These are phyloP conservation scores for Cephalopholis sonnerati DNA, from an alignment of 2,113 vertebrate genomes.

Conservation along the genomic window DNA sequence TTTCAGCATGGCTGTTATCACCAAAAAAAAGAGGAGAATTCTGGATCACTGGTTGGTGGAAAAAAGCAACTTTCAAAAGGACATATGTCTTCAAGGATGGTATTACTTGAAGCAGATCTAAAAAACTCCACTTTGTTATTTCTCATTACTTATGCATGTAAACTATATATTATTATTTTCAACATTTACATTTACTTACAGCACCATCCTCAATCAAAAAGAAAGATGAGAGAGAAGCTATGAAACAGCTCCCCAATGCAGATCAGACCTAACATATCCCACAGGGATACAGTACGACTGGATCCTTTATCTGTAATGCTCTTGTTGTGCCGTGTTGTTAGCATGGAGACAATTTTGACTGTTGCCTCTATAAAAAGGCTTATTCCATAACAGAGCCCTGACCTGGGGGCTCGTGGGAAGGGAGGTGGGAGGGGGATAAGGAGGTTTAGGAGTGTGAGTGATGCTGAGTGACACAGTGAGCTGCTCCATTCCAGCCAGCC, in stretches of 20 bases:
- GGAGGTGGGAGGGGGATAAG: constrained; percentile 37
- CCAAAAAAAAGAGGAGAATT: background rate
- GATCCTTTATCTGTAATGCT: constrained; percentile 11
- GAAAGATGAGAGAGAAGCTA: constrained; percentile 5
- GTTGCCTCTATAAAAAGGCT: constrained; percentile 8
- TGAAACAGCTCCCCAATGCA: background rate
- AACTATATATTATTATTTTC: background rate
- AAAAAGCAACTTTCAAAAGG: background rate
- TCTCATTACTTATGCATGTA: background rate
- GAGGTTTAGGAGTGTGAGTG: constrained; percentile 77
- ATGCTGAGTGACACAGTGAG: constrained; percentile 79
- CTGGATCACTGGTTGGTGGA: background rate
- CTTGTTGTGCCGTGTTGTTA: constrained; percentile 1
- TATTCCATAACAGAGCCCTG: constrained; percentile 63
- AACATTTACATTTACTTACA: constrained; percentile 3
- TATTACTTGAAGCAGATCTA: background rate
- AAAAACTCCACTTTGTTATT: constrained; percentile 3
- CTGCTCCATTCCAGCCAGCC: constrained; percentile 81
- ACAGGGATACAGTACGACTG: background rate
- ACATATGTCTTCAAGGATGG: background rate
- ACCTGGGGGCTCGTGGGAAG: constrained; percentile 64
- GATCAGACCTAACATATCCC: background rate
- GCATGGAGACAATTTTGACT: constrained; percentile 9
- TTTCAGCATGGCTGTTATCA: constrained; percentile 11
- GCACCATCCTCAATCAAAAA: background rate